Percentiles rank a stretch among this genome's conserved stretches.
Evolutionary conservation across 2,888 invertebrate genomes (phyloP).

Genomic region (Danaus chrysippus): DNA sequence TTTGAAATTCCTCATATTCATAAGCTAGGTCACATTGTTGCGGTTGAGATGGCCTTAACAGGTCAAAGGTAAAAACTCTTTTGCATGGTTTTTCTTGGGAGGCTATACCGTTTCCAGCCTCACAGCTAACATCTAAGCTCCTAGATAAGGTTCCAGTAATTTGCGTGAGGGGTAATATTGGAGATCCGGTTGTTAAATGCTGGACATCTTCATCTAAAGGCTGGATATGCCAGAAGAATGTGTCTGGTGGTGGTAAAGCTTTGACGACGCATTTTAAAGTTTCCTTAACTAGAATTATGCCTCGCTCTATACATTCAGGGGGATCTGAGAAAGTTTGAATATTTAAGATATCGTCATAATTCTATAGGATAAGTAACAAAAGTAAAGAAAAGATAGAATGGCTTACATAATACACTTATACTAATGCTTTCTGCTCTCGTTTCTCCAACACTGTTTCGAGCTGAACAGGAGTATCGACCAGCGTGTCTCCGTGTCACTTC

Average conservation of each 20-base stretch:
- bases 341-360: not conserved
- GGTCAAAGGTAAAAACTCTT: conserved; percentile 56
- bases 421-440: conserved; percentile 56
- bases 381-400: not conserved
- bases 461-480: conserved; percentile 65
- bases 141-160: conserved; percentile 61
- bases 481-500: conserved; percentile 57
- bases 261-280: conserved; percentile 60
- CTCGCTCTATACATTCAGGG: conserved; percentile 61
- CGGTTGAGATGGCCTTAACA: conserved; percentile 62
- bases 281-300: conserved; percentile 61
- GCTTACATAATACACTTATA: conserved; percentile 64
- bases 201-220: conserved; percentile 58
- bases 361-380: not conserved
- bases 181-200: conserved; percentile 64
- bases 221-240: conserved; percentile 68
- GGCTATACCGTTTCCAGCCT: conserved; percentile 65
- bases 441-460: conserved; percentile 58
- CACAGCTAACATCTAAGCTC: conserved; percentile 56
- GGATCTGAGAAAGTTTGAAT: conserved; percentile 45
- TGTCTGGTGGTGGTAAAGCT: conserved; percentile 60
- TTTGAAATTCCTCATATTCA: conserved; percentile 67
- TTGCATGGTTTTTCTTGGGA: conserved; percentile 63
- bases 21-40: conserved; percentile 66
- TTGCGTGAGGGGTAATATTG: conserved; percentile 57